Evolutionary conservation across 2,797 vertebrate species (phyloP), one percentile per base, ranked within the genome.

Genomic region (Carapus acus): DNA sequence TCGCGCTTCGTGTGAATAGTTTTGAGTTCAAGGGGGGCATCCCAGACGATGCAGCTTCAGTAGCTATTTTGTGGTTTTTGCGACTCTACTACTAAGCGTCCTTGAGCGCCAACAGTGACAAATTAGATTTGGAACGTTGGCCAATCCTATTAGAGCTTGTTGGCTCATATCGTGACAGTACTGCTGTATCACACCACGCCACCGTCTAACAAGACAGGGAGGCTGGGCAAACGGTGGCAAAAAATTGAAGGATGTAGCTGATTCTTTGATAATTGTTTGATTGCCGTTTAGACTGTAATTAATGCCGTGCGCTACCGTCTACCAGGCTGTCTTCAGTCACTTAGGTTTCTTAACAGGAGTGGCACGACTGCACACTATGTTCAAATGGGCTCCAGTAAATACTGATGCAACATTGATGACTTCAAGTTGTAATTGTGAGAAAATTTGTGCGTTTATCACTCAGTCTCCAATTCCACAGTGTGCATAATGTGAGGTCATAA

Each of bases 81-180:
- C 27, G 2, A 11, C 9, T 29, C 55, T 27, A 56, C 34, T 37
- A 14, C 46, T 12, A 49, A 31, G 5, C 4, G 5, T 27, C 31
- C 39, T 2, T n/a, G 7, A 54, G 40, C 15, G 20, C 61, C 43
- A 50, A 55, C 47, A 14, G 11, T 53, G 52, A 54, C 11, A 27
- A 20, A 31, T 39, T 47, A 31, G 17, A 38, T 54, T 24, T 40
- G 21, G 39, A 49, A 41, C 54, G 11, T 12, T 24, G 11, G 17
- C 38, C 59, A 56, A 34, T 63, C 55, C 23, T 66, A 47, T 63
- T 29, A 23, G 34, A 43, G 49, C 48, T 58, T 62, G 59, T 58
- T 63, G 33, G 21, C 34, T 55, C 27, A 37, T 31, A 36, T 33
- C 31, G 21, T 18, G 34, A 11, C 36, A 64, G 17, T 29, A 27